phyloP scores from a whole-genome alignment of 1,140 invertebrate genomes.

The Myzus persicae region DNA sequence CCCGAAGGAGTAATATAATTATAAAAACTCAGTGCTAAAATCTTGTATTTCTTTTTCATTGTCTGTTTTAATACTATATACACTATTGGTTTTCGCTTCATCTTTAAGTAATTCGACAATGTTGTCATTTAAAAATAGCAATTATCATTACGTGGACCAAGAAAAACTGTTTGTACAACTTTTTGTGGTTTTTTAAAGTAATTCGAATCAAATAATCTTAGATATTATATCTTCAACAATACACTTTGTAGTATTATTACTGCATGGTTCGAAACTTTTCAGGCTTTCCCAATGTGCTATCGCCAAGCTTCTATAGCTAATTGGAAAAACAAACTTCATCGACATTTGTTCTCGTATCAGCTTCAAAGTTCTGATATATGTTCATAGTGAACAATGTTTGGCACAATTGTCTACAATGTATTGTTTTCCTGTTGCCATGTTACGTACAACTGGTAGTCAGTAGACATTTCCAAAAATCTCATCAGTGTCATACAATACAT shows the following conservation, averaged over 20 bases:
- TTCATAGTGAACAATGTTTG: no score
- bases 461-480: neutral
- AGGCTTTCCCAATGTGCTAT: neutral
- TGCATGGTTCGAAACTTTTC: neutral
- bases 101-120: neutral
- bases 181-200: neutral
- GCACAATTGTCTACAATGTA: neutral
- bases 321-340: neutral
- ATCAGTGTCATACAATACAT: neutral
- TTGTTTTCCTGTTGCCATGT: neutral
- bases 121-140: neutral
- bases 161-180: neutral
- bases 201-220: neutral
- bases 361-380: no score
- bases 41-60: neutral
- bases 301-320: neutral
- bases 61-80: neutral
- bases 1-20: neutral
- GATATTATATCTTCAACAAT: neutral
- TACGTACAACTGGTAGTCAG: neutral
- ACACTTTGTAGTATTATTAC: neutral
- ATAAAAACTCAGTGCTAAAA: neutral
- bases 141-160: neutral
- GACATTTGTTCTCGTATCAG: no score
- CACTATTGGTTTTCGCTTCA: neutral